phyloP scores from a whole-genome alignment of 2,888 invertebrate species.

The Operophtera brumata region DNA sequence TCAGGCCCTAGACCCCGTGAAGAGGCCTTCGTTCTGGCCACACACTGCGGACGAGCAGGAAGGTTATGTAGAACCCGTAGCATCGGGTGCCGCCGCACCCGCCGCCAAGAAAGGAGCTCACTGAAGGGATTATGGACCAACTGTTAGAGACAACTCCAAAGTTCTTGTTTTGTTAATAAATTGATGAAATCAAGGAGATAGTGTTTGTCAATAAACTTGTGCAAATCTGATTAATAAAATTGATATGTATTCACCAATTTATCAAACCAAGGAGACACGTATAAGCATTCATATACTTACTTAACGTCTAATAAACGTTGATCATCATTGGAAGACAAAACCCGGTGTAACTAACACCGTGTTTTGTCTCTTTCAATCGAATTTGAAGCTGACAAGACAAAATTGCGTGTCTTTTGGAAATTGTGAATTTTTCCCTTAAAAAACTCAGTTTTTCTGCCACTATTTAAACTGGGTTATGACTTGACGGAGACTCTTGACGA shows the following conservation, averaged over 20 bases:
- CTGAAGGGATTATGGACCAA: slow-evolving; percentile 1
- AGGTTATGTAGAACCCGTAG: slow-evolving; percentile 45
- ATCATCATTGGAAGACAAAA: too few relatives aligned
- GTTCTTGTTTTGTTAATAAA: neutral
- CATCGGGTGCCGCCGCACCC: slow-evolving; percentile 24
- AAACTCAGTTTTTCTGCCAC: too few relatives aligned
- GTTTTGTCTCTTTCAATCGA: too few relatives aligned
- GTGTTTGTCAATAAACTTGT: neutral
- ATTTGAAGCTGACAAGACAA: too few relatives aligned
- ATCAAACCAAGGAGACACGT: neutral
- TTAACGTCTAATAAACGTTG: too few relatives aligned
- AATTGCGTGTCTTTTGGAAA: too few relatives aligned
- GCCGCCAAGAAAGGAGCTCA: slow-evolving; percentile 15
- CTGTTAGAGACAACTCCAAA: neutral
- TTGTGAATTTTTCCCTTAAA: too few relatives aligned
- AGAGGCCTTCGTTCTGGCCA: slow-evolving; percentile 66
- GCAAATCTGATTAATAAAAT: neutral
- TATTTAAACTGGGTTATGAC: too few relatives aligned
- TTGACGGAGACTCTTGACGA: too few relatives aligned
- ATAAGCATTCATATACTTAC: too few relatives aligned
- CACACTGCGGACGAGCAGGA: slow-evolving; percentile 63
- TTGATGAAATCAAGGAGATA: neutral
- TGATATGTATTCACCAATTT: neutral
- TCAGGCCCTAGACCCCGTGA: slow-evolving; percentile 53
- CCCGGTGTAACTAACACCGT: too few relatives aligned